phyloP scores from a whole-genome alignment of 2,888 invertebrate genomes.

The Chironomus riparius region DNA sequence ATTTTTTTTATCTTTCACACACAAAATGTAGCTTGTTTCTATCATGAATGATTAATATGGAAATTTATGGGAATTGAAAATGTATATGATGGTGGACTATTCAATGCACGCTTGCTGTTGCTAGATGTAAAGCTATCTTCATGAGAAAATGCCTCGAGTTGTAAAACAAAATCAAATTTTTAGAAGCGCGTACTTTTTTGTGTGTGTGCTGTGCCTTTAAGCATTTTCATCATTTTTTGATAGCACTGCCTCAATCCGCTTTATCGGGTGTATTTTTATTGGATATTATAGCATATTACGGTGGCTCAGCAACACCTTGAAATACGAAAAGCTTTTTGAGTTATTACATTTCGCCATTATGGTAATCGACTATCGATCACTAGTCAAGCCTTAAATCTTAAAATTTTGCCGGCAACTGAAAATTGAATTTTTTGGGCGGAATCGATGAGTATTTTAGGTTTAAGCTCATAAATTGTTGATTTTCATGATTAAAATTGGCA shows the following conservation, averaged over 20 bases:
- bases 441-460: too few relatives aligned
- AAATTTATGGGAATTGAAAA: slow-evolving; percentile 5
- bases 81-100: not conserved
- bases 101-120: not conserved
- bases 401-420: too few relatives aligned
- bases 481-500: too few relatives aligned
- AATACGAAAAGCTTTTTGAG: too few relatives aligned
- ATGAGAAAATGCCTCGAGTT: slow-evolving; percentile 7
- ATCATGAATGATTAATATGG: not conserved
- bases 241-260: not conserved
- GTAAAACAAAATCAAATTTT: not conserved
- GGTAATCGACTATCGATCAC: too few relatives aligned
- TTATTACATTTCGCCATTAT: too few relatives aligned
- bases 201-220: not conserved
- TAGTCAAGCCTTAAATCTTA: too few relatives aligned
- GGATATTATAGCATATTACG: too few relatives aligned
- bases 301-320: not conserved
- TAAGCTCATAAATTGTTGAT: too few relatives aligned
- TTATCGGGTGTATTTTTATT: not conserved
- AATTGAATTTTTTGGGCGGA: too few relatives aligned
- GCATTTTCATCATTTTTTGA: not conserved
- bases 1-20: not conserved
- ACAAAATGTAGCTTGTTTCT: not conserved
- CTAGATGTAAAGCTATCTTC: not conserved
- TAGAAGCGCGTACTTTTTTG: not conserved